Conservation (phyloP, 1,140 invertebrate species). For the Idris sp. region DNA sequence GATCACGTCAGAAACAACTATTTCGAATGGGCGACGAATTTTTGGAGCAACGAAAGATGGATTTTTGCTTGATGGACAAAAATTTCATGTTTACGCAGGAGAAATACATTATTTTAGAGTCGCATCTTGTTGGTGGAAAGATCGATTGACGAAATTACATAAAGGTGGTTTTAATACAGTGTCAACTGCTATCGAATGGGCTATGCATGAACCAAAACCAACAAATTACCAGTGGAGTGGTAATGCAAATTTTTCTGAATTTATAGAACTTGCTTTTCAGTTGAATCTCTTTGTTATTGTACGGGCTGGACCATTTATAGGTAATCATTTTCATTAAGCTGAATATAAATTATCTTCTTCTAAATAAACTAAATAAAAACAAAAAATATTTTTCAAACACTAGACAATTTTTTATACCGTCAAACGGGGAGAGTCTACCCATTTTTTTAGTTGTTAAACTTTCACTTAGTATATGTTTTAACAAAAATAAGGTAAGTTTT, state of each 20-base stretch:
- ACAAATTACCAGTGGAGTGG: slow-evolving; percentile 53
- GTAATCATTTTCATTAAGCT: slow-evolving; percentile 44
- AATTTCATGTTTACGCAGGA: slow-evolving; percentile 60
- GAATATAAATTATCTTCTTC: too few relatives aligned
- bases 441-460: too few relatives aligned
- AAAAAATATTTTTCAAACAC: too few relatives aligned
- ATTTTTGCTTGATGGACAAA: slow-evolving; percentile 54
- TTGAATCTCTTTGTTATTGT: slow-evolving; percentile 78
- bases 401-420: too few relatives aligned
- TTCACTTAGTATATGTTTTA: too few relatives aligned
- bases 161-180: slow-evolving; percentile 63
- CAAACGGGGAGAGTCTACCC: too few relatives aligned
- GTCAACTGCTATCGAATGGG: slow-evolving; percentile 65
- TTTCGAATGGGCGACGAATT: slow-evolving; percentile 3
- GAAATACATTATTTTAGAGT: slow-evolving; percentile 65
- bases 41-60: slow-evolving; percentile 43
- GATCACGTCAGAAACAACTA: slow-evolving; percentile 1
- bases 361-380: too few relatives aligned
- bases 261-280: slow-evolving; percentile 75
- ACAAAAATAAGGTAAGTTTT: too few relatives aligned
- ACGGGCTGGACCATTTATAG: slow-evolving; percentile 79
- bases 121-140: slow-evolving; percentile 61
- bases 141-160: slow-evolving; percentile 67
- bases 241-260: slow-evolving; percentile 68
- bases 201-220: slow-evolving; percentile 53